A percentile compares a stretch with the other conserved stretches of the same genome.
Evolutionary conservation across 1,140 invertebrate species (phyloP).

Genomic region (Nebria ingens): DNA sequence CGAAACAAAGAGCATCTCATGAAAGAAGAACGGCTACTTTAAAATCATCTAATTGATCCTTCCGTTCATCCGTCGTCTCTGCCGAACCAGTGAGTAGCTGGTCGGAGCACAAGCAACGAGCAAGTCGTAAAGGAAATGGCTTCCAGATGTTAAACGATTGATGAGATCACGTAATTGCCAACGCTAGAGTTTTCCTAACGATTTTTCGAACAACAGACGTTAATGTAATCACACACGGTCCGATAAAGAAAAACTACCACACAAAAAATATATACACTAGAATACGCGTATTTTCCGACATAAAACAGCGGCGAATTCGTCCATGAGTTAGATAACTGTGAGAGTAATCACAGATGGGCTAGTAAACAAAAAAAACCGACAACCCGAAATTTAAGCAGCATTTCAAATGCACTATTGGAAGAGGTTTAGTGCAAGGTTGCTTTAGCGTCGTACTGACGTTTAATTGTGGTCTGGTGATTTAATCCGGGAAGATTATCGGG

Average conservation of each 20-base stretch:
- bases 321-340: too few relatives aligned
- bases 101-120: neutral
- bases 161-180: conserved; percentile 1
- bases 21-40: conserved; percentile 3
- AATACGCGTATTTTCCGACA: too few relatives aligned
- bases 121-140: conserved; percentile 6
- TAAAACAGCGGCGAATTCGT: too few relatives aligned
- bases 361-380: too few relatives aligned
- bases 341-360: too few relatives aligned
- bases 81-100: too few relatives aligned
- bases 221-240: neutral
- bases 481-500: neutral
- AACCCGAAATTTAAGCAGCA: too few relatives aligned
- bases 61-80: neutral
- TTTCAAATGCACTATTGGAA: too few relatives aligned
- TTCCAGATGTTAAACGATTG: conserved; percentile 9
- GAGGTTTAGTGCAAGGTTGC: too few relatives aligned
- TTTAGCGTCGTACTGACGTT: neutral
- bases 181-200: neutral
- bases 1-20: neutral
- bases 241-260: too few relatives aligned
- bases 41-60: conserved; percentile 1
- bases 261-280: neutral
- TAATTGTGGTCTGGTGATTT: conserved; percentile 7
- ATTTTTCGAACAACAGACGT: conserved; percentile 3